Evolutionary conservation across 2,797 vertebrate species (phyloP).

Genomic region (Hozukius guyotensis): DNA sequence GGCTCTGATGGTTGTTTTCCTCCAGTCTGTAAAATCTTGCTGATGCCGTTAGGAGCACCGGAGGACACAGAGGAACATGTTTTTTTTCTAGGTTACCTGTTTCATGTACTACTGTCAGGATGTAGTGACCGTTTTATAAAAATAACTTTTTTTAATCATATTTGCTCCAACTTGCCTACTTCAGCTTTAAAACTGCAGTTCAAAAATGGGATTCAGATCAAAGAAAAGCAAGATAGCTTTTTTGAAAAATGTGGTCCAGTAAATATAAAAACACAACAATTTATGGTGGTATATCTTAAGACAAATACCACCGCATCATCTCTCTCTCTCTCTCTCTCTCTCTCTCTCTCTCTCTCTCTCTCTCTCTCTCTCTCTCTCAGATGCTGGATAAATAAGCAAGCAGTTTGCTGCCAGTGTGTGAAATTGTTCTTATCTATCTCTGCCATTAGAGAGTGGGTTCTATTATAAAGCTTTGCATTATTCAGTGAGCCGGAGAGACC

Average conservation of each 20-base stretch:
- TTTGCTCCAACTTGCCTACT: no score
- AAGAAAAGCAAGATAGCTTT: neutral
- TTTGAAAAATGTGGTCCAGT: neutral
- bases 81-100: no score
- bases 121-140: no score
- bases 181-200: neutral
- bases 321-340: slow-evolving; percentile 12
- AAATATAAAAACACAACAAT: neutral
- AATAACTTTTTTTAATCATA: no score
- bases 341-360: neutral
- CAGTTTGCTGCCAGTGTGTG: slow-evolving; percentile 61
- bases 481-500: slow-evolving; percentile 77
- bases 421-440: slow-evolving; percentile 81
- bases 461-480: slow-evolving; percentile 83
- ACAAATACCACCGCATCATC: neutral
- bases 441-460: slow-evolving; percentile 79
- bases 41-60: no score
- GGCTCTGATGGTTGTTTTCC: no score
- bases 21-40: no score
- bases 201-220: neutral
- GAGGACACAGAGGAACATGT: no score
- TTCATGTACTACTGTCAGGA: no score
- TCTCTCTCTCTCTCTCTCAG: slow-evolving; percentile 18
- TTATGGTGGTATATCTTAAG: neutral
- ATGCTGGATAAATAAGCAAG: slow-evolving; percentile 71